A percentile compares a stretch with the other conserved stretches of the same genome.
Evolutionary conservation across 2,113 vertebrate species (phyloP).

Genomic region (Labeo catla): DNA sequence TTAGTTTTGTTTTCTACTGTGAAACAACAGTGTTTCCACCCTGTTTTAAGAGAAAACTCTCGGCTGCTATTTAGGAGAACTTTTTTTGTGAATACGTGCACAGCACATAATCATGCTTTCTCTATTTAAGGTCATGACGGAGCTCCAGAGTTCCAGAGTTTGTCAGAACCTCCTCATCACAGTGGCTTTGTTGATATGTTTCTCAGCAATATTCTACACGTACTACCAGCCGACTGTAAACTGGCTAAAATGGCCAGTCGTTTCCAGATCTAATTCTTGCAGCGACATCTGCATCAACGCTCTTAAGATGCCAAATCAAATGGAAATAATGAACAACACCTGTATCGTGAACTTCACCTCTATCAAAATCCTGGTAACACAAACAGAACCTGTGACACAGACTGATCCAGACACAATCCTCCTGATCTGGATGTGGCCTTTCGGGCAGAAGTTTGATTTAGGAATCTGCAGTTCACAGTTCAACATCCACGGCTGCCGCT

Average conservation of each 20-base stretch:
- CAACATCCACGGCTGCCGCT: constrained; percentile 79
- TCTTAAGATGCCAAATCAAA: not conserved
- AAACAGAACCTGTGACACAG: constrained; percentile 74
- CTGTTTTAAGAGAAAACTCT: too few species aligned
- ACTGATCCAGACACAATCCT: constrained; percentile 78
- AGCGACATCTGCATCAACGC: not conserved
- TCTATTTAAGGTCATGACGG: constrained; percentile 16
- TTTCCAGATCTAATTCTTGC: constrained; percentile 69
- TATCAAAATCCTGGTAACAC: constrained; percentile 73
- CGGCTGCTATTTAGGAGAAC: too few species aligned
- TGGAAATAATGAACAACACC: not conserved
- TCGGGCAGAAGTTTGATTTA: constrained; percentile 74
- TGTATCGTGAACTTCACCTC: not conserved
- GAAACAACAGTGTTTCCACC: too few species aligned
- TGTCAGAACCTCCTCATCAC: constrained; percentile 62
- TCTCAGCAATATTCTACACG: constrained; percentile 77
- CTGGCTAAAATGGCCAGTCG: constrained; percentile 21
- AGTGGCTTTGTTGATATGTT: constrained; percentile 76
- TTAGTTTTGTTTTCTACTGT: too few species aligned
- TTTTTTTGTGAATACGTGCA: too few species aligned
- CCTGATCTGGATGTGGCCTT: constrained; percentile 87
- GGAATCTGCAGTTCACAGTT: constrained; percentile 56
- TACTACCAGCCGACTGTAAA: constrained; percentile 80
- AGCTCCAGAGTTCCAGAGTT: not conserved
- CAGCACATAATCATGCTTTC: not conserved